A percentile compares a stretch with the other conserved stretches of the same genome.
phyloP scores from a whole-genome alignment of 1,140 invertebrate genomes.

The Heliconius congener region DNA sequence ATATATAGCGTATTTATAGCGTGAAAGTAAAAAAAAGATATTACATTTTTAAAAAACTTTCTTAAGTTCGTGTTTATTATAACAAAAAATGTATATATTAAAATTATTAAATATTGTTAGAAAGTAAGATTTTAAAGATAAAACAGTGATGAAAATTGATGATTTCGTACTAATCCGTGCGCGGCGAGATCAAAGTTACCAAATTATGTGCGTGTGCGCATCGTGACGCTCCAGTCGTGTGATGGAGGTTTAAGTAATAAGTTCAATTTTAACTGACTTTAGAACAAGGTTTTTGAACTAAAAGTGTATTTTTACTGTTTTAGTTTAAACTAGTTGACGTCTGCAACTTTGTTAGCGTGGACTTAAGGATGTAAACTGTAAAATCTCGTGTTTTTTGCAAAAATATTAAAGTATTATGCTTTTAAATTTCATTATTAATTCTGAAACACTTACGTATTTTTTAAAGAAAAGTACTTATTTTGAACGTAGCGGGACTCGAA shows the following conservation, averaged over 20 bases:
- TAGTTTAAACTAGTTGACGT: background rate
- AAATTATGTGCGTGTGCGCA: slow-evolving; percentile 64
- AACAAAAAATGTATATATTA: background rate
- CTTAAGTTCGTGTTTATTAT: background rate
- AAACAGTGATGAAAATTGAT: slow-evolving; percentile 42
- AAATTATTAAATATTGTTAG: background rate
- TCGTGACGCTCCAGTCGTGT: slow-evolving; percentile 58
- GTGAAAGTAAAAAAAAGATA: no score
- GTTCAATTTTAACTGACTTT: slow-evolving; percentile 17
- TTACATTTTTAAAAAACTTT: no score
- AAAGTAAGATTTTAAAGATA: slow-evolving; percentile 6
- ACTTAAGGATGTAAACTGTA: no score
- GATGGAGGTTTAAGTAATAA: slow-evolving; percentile 19
- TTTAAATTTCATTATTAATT: no score
- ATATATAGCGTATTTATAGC: no score
- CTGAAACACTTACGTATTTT: no score
- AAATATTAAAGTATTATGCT: no score
- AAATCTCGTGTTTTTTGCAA: no score
- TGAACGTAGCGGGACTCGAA: no score
- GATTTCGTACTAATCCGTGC: slow-evolving; percentile 53
- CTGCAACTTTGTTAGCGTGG: no score
- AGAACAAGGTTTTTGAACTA: background rate
- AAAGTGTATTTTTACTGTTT: background rate
- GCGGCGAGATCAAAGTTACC: slow-evolving; percentile 66
- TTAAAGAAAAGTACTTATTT: no score